These are phyloP conservation scores for Carassius auratus DNA, from an alignment of 2,113 vertebrate species.

Conservation along the genomic window DNA sequence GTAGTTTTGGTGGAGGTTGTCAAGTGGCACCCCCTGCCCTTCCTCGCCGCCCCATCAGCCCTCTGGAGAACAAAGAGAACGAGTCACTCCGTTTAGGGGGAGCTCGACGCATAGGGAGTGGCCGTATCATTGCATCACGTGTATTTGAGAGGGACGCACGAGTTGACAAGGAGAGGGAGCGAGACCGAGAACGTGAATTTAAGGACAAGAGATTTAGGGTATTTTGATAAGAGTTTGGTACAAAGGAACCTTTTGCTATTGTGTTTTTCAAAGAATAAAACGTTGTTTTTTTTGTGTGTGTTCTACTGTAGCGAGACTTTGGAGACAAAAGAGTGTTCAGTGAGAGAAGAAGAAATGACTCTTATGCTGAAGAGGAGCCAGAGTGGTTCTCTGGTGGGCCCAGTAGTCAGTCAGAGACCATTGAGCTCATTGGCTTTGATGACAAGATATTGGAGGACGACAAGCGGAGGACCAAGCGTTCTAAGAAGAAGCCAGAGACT, in stretches of 20 bases:
- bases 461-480: slow-evolving; percentile 86
- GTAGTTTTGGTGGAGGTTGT: slow-evolving; percentile 97
- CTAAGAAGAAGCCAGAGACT: slow-evolving; percentile 82
- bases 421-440: slow-evolving; percentile 96
- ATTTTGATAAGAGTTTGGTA: background rate
- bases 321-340: slow-evolving; percentile 94
- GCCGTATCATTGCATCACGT: slow-evolving; percentile 89
- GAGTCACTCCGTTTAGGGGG: slow-evolving; percentile 87
- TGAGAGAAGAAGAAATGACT: slow-evolving; percentile 94
- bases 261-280: background rate
- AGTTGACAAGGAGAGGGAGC: slow-evolving; percentile 86
- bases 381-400: slow-evolving; percentile 98
- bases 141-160: slow-evolving; percentile 90
- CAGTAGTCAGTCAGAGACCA: slow-evolving; percentile 98
- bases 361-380: slow-evolving; percentile 95
- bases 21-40: slow-evolving; percentile 79
- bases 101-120: slow-evolving; percentile 90
- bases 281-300: background rate
- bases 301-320: slow-evolving; percentile 85
- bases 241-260: background rate
- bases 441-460: slow-evolving; percentile 96
- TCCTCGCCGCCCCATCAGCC: slow-evolving; percentile 85
- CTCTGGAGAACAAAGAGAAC: slow-evolving; percentile 90
- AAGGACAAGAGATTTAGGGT: slow-evolving; percentile 98
- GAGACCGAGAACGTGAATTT: slow-evolving; percentile 90